phyloP scores from a whole-genome alignment of 2,888 invertebrate genomes.

The Nomada fabriciana region DNA sequence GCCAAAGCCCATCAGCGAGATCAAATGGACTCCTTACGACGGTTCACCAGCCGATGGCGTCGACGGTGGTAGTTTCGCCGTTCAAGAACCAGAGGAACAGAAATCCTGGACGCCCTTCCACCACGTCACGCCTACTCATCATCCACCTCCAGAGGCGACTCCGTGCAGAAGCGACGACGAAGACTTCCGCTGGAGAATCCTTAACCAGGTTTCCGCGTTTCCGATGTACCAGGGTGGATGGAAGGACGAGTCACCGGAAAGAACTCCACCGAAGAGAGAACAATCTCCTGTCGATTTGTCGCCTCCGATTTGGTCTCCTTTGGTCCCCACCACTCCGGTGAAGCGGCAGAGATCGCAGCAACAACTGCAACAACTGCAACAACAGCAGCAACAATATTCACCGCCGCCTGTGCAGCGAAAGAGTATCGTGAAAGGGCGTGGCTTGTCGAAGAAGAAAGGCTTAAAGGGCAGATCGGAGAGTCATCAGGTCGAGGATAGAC shows the following conservation, averaged over 20 bases:
- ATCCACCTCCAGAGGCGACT: constrained; percentile 78
- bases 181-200: constrained; percentile 79
- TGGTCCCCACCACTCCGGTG: constrained; percentile 66
- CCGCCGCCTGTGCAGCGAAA: constrained; percentile 71
- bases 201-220: constrained; percentile 81
- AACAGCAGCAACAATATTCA: constrained; percentile 47
- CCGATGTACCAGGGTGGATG: constrained; percentile 83
- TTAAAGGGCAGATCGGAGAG: constrained; percentile 75
- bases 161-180: constrained; percentile 74
- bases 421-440: constrained; percentile 64
- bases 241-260: constrained; percentile 81
- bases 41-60: constrained; percentile 68
- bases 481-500: constrained; percentile 67
- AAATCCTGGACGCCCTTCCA: constrained; percentile 76
- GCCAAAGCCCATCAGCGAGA: constrained; percentile 79
- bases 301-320: constrained; percentile 80
- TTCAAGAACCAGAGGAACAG: constrained; percentile 69
- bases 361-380: constrained; percentile 31
- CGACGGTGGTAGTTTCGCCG: constrained; percentile 50
- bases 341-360: constrained; percentile 54
- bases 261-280: constrained; percentile 72
- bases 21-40: constrained; percentile 81
- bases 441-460: constrained; percentile 72
- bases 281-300: constrained; percentile 71
- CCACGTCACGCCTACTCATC: constrained; percentile 80